phyloP scores from a whole-genome alignment of 2,113 vertebrate genomes.

The Seriola rivoliana region DNA sequence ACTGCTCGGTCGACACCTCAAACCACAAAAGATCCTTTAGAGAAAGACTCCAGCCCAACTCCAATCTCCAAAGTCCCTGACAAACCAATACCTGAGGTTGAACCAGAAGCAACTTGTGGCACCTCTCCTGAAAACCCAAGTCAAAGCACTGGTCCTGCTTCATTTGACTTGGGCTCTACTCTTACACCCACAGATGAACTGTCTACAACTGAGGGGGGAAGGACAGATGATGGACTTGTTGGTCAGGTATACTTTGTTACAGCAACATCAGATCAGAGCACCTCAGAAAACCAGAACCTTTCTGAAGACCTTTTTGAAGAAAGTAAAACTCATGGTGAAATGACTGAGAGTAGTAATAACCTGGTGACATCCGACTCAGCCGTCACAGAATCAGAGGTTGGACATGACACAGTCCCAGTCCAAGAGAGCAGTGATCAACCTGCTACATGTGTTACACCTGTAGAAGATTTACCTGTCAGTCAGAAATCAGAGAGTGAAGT shows the following conservation, averaged over 20 bases:
- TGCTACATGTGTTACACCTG: background rate
- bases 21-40: background rate
- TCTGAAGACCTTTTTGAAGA: too few relatives aligned
- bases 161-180: too few relatives aligned
- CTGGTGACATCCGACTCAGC: background rate
- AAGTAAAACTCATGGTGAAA: background rate
- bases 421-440: background rate
- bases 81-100: background rate
- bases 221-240: too few relatives aligned
- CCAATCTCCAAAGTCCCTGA: background rate
- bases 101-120: background rate
- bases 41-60: background rate
- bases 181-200: too few relatives aligned
- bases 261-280: background rate
- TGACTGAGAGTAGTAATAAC: background rate
- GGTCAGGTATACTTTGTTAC: constrained; percentile 10
- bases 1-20: constrained; percentile 23
- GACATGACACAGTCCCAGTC: background rate
- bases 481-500: constrained; percentile 11
- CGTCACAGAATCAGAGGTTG: background rate
- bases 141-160: background rate
- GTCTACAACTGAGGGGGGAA: too few relatives aligned
- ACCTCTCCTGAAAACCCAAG: background rate
- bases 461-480: background rate
- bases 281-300: constrained; percentile 19